These are phyloP conservation scores for Anabas testudineus DNA, from an alignment of 2,797 vertebrate species.

Conservation along the genomic window DNA sequence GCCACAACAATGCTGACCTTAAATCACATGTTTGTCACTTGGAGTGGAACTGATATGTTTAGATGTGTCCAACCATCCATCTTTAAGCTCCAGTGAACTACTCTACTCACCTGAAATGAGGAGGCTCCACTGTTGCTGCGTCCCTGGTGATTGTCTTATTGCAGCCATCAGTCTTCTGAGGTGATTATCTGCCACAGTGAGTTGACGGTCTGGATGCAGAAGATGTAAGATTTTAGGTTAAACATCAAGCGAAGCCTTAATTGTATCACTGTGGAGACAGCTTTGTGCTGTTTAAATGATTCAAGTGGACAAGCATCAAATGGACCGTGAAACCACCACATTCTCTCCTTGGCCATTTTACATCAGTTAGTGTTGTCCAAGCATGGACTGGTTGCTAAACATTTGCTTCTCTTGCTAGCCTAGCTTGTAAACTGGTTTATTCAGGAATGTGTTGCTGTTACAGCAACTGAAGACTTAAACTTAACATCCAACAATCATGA, in stretches of 20 bases:
- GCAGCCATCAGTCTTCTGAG: constrained; percentile 4
- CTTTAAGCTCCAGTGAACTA: background rate
- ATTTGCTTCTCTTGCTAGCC: background rate
- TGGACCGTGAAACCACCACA: constrained; percentile 24
- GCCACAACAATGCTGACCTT: too few relatives aligned
- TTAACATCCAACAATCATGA: too few relatives aligned
- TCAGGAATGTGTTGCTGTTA: background rate
- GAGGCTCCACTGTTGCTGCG: background rate
- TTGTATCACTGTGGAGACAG: constrained; percentile 19
- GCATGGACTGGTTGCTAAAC: background rate
- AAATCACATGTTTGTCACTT: background rate
- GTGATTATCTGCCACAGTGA: constrained; percentile 27
- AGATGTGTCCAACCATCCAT: background rate
- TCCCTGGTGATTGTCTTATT: background rate
- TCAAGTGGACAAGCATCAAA: constrained; percentile 43
- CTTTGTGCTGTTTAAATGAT: constrained; percentile 26
- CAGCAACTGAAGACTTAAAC: too few relatives aligned
- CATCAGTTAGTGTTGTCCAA: background rate
- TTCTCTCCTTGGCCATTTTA: background rate
- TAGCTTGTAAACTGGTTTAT: background rate
- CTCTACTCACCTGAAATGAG: constrained; percentile 15
- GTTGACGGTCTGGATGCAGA: background rate
- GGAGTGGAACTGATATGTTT: background rate
- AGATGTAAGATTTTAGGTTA: constrained; percentile 29
- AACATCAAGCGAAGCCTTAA: constrained; percentile 33